Conservation (phyloP, 2,888 invertebrate genomes). For the Malthinus seriepunctatus region DNA sequence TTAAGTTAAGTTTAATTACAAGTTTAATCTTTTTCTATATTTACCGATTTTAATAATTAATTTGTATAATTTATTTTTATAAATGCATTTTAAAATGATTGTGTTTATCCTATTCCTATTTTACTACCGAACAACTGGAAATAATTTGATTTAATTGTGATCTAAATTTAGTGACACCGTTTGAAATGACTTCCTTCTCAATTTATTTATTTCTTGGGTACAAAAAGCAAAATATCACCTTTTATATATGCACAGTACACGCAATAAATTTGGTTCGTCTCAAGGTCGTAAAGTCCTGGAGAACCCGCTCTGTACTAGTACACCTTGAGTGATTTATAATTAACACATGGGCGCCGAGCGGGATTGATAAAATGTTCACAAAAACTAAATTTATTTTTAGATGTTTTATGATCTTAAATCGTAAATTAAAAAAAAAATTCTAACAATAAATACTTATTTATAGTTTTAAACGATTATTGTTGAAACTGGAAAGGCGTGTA, state of each 20-base stretch:
- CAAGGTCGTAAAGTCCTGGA: constrained; percentile 41
- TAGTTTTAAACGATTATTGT: too few relatives aligned
- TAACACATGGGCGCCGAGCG: constrained; percentile 1
- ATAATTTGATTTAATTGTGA: too few relatives aligned
- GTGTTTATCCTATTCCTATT: not conserved
- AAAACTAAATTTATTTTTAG: too few relatives aligned
- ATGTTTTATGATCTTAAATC: too few relatives aligned
- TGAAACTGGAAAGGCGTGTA: too few relatives aligned
- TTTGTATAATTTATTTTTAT: not conserved
- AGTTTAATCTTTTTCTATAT: too few relatives aligned
- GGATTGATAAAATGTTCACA: too few relatives aligned
- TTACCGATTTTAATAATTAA: too few relatives aligned
- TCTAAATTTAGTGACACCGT: too few relatives aligned
- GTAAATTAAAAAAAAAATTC: too few relatives aligned
- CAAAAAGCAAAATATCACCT: constrained; percentile 14
- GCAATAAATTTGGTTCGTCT: constrained; percentile 41
- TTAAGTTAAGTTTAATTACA: not conserved
- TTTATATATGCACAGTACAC: constrained; percentile 24
- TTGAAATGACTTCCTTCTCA: not conserved
- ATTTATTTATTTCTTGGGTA: constrained; percentile 1
- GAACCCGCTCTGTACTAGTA: constrained; percentile 40
- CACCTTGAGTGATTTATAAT: constrained; percentile 42
- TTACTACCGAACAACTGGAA: not conserved
- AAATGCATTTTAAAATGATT: not conserved
- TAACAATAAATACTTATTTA: too few relatives aligned